A percentile compares a stretch with the other conserved stretches of the same genome.
Conservation (phyloP, 2,888 invertebrate genomes). For the Gerosis bhagava region DNA sequence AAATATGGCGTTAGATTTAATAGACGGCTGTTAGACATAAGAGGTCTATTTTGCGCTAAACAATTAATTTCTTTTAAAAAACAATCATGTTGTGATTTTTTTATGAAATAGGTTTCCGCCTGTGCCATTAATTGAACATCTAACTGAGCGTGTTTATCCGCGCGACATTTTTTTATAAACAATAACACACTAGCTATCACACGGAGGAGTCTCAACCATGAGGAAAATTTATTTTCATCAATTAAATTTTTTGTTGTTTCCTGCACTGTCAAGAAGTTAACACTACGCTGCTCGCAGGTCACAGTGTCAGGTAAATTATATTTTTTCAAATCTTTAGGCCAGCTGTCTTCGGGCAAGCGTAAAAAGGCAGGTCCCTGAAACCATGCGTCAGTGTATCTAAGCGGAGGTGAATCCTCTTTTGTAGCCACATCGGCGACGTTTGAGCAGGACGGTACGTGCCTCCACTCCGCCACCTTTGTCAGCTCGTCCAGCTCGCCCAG, state of each 20-base stretch:
- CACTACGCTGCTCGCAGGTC: not conserved
- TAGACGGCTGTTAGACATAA: slow-evolving; percentile 6
- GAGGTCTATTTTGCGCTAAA: slow-evolving; percentile 1
- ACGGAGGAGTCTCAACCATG: slow-evolving; percentile 2
- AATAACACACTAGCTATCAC: slow-evolving; percentile 3
- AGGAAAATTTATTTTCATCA: slow-evolving; percentile 9
- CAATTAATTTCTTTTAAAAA: slow-evolving; percentile 5
- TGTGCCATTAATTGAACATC: not conserved
- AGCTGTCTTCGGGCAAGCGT: not conserved
- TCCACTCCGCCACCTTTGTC: slow-evolving; percentile 13
- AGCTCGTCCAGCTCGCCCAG: slow-evolving; percentile 22
- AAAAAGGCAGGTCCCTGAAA: slow-evolving; percentile 17
- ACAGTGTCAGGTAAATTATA: not conserved
- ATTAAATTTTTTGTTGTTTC: not conserved
- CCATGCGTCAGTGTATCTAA: slow-evolving; percentile 12
- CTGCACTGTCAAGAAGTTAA: not conserved
- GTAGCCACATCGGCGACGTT: slow-evolving; percentile 19
- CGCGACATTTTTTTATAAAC: slow-evolving; percentile 12
- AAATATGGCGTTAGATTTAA: slow-evolving; percentile 11
- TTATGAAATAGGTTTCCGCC: too few species aligned
- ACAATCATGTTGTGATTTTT: not conserved
- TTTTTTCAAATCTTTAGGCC: slow-evolving; percentile 7
- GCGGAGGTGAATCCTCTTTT: slow-evolving; percentile 4
- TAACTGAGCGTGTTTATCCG: not conserved
- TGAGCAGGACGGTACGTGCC: slow-evolving; percentile 7